Evolutionary conservation across 2,888 invertebrate genomes (phyloP).

Genomic region (Sarcophaga caerulescens): DNA sequence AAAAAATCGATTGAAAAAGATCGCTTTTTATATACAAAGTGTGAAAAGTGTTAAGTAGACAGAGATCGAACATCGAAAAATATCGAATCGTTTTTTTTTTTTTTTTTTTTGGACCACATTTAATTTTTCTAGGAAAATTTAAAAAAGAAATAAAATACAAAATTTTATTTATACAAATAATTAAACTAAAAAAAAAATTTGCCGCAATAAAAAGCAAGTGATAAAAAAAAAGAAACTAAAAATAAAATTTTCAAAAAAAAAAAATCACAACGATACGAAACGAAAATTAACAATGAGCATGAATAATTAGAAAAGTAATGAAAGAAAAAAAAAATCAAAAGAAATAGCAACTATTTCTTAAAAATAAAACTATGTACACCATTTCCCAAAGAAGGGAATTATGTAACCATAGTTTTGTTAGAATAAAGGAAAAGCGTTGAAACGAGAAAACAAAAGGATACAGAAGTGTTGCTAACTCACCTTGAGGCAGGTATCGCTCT

Average conservation of each 20-base stretch:
- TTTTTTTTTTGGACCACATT: neutral
- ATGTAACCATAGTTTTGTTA: neutral
- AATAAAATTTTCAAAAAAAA: constrained; percentile 5
- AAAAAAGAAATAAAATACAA: neutral
- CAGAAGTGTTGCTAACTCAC: constrained; percentile 70
- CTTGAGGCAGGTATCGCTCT: constrained; percentile 80
- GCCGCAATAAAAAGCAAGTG: constrained; percentile 30
- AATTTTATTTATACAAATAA: constrained; percentile 17
- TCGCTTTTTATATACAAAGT: neutral
- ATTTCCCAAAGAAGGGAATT: neutral
- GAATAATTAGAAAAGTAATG: constrained; percentile 28
- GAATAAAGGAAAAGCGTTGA: neutral
- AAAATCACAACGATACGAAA: neutral
- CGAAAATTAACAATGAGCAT: constrained; percentile 26
- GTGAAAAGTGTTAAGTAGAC: constrained; percentile 27
- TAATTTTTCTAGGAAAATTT: constrained; percentile 21
- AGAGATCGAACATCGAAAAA: neutral
- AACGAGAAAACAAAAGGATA: neutral
- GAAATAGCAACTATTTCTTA: neutral
- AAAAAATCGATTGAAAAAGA: neutral
- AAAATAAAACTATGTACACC: neutral
- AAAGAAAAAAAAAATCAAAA: neutral
- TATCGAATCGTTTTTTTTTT: neutral
- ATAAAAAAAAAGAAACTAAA: constrained; percentile 6
- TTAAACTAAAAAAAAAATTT: constrained; percentile 22